Base-by-base conservation (phyloP, 2,797 vertebrate genomes). In the Pseudomugil tenellus region DNA sequence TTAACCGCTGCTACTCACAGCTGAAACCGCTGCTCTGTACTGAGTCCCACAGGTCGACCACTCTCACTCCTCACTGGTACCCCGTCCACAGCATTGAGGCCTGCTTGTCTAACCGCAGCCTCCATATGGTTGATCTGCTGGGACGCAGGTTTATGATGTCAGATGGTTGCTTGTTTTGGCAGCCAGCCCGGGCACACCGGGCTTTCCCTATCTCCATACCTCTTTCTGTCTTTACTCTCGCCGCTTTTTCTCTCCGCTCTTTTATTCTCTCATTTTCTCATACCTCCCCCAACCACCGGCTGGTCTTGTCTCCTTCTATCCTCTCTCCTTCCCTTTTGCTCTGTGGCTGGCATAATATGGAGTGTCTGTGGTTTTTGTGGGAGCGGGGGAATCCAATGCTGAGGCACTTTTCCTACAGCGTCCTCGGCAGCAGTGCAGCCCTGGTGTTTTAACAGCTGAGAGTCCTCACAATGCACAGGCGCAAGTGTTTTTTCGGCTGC, bases 381-480 rank as follows among this genome's bases (percentile, higher is more conserved):
- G 90, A 93, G 89, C 75, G 53, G 88, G 90, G 86, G 93, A 94
- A 94, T 94, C 93, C 92, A 90, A 88, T 77, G 86, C 87, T 73
- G 89, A 92, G 91, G 92, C 93, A 91, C 90, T 91, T 93, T 91
- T 91, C 90, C 87, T 85, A 78, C 87, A 90, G 86, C 85, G 88
- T 92, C 86, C 90, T 91, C 87, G 86, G 88, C 89, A 69, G 90
- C 89, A 83, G 91, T 86, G 87, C 90, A 92, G 91, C 87, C 77
- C 74, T 86, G 87, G 90, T 95, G 93, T 94, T 94, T 94, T 90
- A 94, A 94, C 93, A 95, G 94, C 94, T 95, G 94, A 95, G 92
- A 94, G 92, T 92, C 92, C 94, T 94, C 93, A 93, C 88, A 84
- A 87, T 89, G 90, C 92, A 89, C 89, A 90, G 91, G 91, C 90